Evolutionary conservation across 2,888 invertebrate species (phyloP), one percentile per base, ranked within the genome.

Genomic region (Synergus gifuensis): DNA sequence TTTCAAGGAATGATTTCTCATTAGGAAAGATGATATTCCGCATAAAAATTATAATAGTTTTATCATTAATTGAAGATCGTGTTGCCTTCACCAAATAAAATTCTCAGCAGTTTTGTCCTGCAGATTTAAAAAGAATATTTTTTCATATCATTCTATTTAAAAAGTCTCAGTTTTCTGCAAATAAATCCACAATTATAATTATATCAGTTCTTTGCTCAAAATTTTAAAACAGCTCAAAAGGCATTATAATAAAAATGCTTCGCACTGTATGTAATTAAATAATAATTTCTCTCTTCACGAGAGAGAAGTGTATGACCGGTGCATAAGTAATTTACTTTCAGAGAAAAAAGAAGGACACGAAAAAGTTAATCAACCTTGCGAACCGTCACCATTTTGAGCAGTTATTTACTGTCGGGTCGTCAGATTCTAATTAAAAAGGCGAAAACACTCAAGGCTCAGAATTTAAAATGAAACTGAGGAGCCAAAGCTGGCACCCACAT

Each of bases 351-450:
- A 28, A 22, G 14, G 62, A 28, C 11, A 62, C 12, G 62, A 62
- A 62, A 62, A 62, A 62, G 28, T 28, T 62, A 62, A 62, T 62
- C 62, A 62, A 62, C 62, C 62, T 62, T 22, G 58, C 58, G 58
- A 18, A 18, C 58, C 58, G 58, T 58, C 58, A 1, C 28, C 62
- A 62, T 62, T 62, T 62, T 62, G 22, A 28, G 62, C 5, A 12
- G 62, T 62, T 62, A 62, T 62, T 62, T 62, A 62, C 28, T 46
- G 46, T 11, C 46, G 28, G 12, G 62, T 14, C 28, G 28, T 8
- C 62, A 62, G 28, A 62, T 62, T 62, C 62, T 62, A 62, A 62
- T 62, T 62, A 62, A 62, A 62, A 28, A 18, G 12, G 62, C 28
- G 62, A 62, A 62, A 62, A 22, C 12, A 28, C 7, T 62, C 1